These are phyloP conservation scores for Seriola dumerili DNA, from an alignment of 2,113 vertebrate species.

Conservation along the genomic window DNA sequence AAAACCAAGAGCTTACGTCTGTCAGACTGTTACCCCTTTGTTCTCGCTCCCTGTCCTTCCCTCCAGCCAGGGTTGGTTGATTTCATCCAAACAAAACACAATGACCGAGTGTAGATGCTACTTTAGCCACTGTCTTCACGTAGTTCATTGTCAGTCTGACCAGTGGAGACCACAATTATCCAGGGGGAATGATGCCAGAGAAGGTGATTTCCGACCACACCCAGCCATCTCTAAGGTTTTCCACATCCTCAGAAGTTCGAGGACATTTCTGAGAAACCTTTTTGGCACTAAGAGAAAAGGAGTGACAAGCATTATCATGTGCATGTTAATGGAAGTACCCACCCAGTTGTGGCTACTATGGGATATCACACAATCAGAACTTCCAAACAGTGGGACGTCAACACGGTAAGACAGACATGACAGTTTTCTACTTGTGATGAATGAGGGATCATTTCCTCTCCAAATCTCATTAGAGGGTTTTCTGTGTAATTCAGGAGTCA, in stretches of 20 bases:
- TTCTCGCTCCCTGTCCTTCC: not conserved
- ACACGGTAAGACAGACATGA: conserved; percentile 21
- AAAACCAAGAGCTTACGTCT: conserved; percentile 9
- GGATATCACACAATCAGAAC: conserved; percentile 2
- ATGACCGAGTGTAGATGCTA: conserved; percentile 49
- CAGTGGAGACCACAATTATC: not conserved
- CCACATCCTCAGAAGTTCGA: conserved; percentile 1
- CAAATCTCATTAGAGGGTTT: not conserved
- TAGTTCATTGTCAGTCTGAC: conserved; percentile 23
- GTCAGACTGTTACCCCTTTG: conserved; percentile 1
- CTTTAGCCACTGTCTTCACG: conserved; percentile 27
- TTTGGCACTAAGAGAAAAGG: conserved; percentile 80
- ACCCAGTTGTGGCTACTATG: not conserved
- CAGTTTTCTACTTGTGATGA: not conserved
- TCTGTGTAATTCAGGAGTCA: conserved; percentile 7
- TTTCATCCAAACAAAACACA: conserved; percentile 27
- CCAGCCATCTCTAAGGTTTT: conserved; percentile 7
- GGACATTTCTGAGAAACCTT: conserved; percentile 46
- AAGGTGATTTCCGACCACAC: conserved; percentile 8
- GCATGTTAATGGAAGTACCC: conserved; percentile 9
- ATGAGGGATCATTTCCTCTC: not conserved
- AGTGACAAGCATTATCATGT: conserved; percentile 22
- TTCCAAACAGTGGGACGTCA: conserved; percentile 7
- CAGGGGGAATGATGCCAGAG: conserved; percentile 15
- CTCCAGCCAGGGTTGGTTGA: conserved; percentile 17